Conservation (phyloP, 2,113 vertebrate species). For the Columba livia region DNA sequence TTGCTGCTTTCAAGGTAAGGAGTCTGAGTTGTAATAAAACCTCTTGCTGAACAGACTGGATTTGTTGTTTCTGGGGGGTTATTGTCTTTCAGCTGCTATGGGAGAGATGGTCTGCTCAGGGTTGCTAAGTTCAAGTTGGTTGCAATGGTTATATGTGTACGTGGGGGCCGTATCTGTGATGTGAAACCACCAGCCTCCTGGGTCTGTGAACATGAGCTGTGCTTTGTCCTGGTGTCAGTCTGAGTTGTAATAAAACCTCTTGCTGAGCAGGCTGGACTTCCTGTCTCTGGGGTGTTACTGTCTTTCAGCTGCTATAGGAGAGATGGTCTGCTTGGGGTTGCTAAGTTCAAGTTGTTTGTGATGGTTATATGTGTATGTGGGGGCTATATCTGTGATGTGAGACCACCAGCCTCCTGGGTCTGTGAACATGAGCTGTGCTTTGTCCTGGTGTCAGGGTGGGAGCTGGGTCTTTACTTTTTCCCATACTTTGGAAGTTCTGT, state of each 20-base stretch:
- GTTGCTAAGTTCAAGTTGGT: neutral
- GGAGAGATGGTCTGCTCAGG: neutral
- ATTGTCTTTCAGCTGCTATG: neutral
- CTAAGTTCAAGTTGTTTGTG: rapidly evolving
- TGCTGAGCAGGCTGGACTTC: rapidly evolving
- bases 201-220: rapidly evolving
- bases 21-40: neutral
- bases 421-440: rapidly evolving
- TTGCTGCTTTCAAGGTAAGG: neutral
- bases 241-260: neutral
- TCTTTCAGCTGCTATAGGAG: neutral
- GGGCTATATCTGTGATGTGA: rapidly evolving
- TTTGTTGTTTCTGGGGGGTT: rapidly evolving
- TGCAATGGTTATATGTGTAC: rapidly evolving
- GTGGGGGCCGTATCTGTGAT: rapidly evolving
- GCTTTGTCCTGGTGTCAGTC: too few relatives aligned
- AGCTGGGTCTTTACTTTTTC: neutral
- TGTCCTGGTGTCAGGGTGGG: too few relatives aligned
- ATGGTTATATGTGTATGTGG: rapidly evolving
- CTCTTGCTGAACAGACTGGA: rapidly evolving
- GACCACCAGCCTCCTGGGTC: neutral
- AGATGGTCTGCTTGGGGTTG: rapidly evolving
- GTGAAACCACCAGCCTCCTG: neutral
- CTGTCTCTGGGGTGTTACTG: rapidly evolving
- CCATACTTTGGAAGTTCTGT: neutral